Evolutionary conservation across 2,797 vertebrate genomes (phyloP).

Genomic region (Geotrypetes seraphini): DNA sequence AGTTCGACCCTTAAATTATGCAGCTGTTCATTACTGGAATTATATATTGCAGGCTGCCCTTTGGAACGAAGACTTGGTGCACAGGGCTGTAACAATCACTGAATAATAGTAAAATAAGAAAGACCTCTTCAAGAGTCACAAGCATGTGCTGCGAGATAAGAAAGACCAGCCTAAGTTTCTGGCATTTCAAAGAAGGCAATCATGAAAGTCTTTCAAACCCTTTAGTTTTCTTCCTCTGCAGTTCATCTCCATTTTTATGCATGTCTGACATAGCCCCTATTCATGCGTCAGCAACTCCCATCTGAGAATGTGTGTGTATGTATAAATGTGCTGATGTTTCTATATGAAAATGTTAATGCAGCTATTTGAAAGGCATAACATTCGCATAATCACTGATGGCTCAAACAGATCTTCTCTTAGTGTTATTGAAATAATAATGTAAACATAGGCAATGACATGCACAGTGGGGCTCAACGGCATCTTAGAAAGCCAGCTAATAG

Average conservation of each 20-base stretch:
- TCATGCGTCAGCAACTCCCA: constrained; percentile 41
- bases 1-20: constrained; percentile 51
- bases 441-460: constrained; percentile 20
- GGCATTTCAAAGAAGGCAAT: constrained; percentile 61
- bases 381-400: constrained; percentile 35
- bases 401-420: constrained; percentile 22
- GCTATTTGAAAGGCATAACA: no score
- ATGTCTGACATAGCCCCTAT: constrained; percentile 52
- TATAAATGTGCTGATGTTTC: no score
- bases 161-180: constrained; percentile 60
- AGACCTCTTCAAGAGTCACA: constrained; percentile 53
- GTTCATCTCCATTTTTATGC: constrained; percentile 56
- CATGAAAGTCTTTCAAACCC: constrained; percentile 56
- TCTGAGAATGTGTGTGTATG: constrained; percentile 26
- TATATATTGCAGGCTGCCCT: constrained; percentile 55
- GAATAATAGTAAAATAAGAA: constrained; percentile 60
- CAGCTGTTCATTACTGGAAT: constrained; percentile 58
- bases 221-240: constrained; percentile 30
- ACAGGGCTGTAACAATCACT: constrained; percentile 55
- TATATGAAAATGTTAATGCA: no score
- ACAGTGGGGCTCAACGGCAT: constrained; percentile 1
- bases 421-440: constrained; percentile 21
- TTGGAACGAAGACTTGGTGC: constrained; percentile 48
- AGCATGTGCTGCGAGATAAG: constrained; percentile 52
- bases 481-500: constrained; percentile 18